These are phyloP conservation scores for Agrilus planipennis DNA, from an alignment of 1,140 invertebrate genomes.

Conservation along the genomic window DNA sequence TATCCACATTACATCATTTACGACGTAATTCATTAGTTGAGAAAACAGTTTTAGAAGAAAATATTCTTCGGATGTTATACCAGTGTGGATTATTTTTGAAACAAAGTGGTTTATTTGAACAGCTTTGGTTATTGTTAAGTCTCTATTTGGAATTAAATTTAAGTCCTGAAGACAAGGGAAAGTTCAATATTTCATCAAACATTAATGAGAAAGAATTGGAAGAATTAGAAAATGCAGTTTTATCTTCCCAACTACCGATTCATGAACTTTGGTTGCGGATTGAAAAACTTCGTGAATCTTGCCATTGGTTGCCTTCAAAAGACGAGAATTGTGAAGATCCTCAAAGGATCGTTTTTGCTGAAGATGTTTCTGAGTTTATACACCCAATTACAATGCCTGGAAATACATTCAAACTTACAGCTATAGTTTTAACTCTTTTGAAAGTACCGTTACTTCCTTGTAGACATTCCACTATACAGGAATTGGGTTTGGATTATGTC, in stretches of 20 bases:
- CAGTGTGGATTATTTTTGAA: conserved; percentile 51
- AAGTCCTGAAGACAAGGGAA: conserved; percentile 26
- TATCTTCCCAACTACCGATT: conserved; percentile 48
- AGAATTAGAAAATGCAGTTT: conserved; percentile 49
- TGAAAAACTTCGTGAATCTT: conserved; percentile 48
- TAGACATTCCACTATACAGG: conserved; percentile 34
- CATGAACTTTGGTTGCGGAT: conserved; percentile 54
- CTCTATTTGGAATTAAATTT: conserved; percentile 49
- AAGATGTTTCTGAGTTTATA: conserved; percentile 50
- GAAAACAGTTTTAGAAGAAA: conserved; percentile 29
- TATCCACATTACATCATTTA: conserved; percentile 40
- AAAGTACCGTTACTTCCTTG: conserved; percentile 41
- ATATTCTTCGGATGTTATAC: conserved; percentile 41
- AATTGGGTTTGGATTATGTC: conserved; percentile 36
- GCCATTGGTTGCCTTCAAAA: conserved; percentile 43
- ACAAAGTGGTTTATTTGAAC: conserved; percentile 50
- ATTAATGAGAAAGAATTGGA: conserved; percentile 42
- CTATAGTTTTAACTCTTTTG: conserved; percentile 41
- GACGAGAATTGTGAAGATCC: conserved; percentile 27
- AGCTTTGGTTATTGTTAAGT: conserved; percentile 48
- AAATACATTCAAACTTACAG: conserved; percentile 40
- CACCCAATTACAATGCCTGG: conserved; percentile 45
- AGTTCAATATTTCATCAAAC: conserved; percentile 32
- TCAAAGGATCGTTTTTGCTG: conserved; percentile 46
- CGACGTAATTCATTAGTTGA: conserved; percentile 23